phyloP scores from a whole-genome alignment of 2,888 invertebrate species.

The Carabus problematicus region DNA sequence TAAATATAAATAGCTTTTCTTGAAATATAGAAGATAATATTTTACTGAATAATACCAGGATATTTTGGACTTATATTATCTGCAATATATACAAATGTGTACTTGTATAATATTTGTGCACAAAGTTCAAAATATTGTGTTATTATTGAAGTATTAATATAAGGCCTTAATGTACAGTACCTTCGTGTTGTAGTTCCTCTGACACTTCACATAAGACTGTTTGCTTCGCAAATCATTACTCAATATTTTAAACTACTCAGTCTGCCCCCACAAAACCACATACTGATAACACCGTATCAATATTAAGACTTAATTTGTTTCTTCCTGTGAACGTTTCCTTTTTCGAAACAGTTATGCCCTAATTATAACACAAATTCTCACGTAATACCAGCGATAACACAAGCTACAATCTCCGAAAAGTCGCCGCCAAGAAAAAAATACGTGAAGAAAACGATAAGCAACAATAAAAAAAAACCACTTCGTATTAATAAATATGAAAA shows the following conservation, averaged over 20 bases:
- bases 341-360: constrained; percentile 9
- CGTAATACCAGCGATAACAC: too few relatives aligned
- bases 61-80: neutral
- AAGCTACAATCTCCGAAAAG: too few relatives aligned
- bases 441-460: too few relatives aligned
- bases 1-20: too few relatives aligned
- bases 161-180: neutral
- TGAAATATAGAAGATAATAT: neutral
- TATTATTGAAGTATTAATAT: constrained; percentile 2
- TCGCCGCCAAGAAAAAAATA: too few relatives aligned
- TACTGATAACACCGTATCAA: constrained; percentile 19
- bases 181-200: neutral
- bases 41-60: neutral
- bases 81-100: neutral
- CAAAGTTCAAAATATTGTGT: constrained; percentile 8
- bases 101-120: neutral
- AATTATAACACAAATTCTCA: constrained; percentile 3
- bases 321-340: constrained; percentile 24
- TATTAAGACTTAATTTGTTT: constrained; percentile 23
- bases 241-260: constrained; percentile 6
- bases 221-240: neutral
- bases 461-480: too few relatives aligned
- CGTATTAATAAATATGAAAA: too few relatives aligned
- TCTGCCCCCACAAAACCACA: constrained; percentile 23
- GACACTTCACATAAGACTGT: neutral